phyloP scores from a whole-genome alignment of 2,797 vertebrate species.

The Cirrhinus molitorella region DNA sequence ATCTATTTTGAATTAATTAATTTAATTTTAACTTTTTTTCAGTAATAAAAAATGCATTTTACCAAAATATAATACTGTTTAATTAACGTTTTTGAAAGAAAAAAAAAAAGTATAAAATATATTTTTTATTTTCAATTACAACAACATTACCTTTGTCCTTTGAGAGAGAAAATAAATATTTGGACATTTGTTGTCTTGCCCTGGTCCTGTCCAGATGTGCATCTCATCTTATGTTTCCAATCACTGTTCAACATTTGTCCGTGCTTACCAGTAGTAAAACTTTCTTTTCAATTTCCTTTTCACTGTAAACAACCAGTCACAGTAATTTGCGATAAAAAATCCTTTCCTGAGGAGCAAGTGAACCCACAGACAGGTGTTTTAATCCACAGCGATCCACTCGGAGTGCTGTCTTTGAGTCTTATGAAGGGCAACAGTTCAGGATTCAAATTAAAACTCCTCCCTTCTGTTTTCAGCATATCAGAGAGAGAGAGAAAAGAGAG shows the following conservation, averaged over 20 bases:
- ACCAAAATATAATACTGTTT: background rate
- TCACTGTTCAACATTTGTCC: slow-evolving; percentile 14
- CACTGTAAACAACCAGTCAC: slow-evolving; percentile 20
- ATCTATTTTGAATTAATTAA: no score
- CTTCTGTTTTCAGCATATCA: slow-evolving; percentile 54
- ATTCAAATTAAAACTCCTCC: slow-evolving; percentile 75
- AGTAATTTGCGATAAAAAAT: slow-evolving; percentile 20
- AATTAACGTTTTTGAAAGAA: background rate
- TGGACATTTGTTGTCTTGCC: slow-evolving; percentile 13
- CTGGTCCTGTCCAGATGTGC: slow-evolving; percentile 31
- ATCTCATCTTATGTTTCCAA: slow-evolving; percentile 21
- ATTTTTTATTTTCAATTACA: background rate
- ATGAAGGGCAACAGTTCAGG: slow-evolving; percentile 76
- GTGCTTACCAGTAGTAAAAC: slow-evolving; percentile 9
- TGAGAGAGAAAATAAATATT: slow-evolving; percentile 3
- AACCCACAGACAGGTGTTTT: slow-evolving; percentile 42
- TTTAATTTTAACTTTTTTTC: background rate
- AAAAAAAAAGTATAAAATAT: background rate
- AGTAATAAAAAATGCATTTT: background rate
- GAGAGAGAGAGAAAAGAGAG: slow-evolving; percentile 25
- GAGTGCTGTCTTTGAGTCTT: slow-evolving; percentile 47
- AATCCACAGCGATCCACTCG: slow-evolving; percentile 53
- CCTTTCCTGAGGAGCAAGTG: slow-evolving; percentile 60
- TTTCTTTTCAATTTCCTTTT: slow-evolving; percentile 42
- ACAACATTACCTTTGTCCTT: slow-evolving; percentile 39